Conservation (phyloP, 2,113 vertebrate genomes). For the Macaca mulatta region DNA sequence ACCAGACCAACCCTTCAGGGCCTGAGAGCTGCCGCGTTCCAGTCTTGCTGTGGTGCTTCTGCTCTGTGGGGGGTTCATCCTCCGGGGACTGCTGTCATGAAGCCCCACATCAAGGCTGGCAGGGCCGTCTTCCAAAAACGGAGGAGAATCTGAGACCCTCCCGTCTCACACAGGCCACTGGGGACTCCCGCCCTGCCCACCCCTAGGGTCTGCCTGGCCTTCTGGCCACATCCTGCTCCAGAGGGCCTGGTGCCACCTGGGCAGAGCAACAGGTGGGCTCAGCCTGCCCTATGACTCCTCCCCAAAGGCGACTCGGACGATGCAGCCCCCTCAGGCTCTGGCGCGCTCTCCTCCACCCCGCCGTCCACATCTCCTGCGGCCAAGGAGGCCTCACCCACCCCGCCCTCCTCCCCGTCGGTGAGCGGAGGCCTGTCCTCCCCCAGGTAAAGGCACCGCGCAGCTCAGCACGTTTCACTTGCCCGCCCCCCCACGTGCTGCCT, state of each 20-base stretch:
- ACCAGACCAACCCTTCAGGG: not conserved
- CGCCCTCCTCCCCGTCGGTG: constrained; percentile 96
- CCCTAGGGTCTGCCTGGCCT: too few relatives aligned
- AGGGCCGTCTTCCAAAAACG: not conserved
- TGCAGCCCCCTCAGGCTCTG: constrained; percentile 89
- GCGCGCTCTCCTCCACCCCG: constrained; percentile 92
- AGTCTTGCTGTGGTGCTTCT: accelerated
- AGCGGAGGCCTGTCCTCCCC: constrained; percentile 90
- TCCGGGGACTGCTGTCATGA: not conserved
- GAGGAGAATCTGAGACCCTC: not conserved
- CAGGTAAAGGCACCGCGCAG: constrained; percentile 82
- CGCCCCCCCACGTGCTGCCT: accelerated
- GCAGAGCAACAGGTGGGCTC: not conserved
- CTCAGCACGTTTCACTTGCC: not conserved
- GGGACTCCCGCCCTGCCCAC: not conserved
- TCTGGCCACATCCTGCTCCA: accelerated
- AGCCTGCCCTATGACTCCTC: not conserved
- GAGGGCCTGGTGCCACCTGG: not conserved
- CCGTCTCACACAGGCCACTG: accelerated
- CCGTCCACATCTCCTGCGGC: constrained; percentile 92
- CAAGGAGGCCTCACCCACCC: constrained; percentile 96
- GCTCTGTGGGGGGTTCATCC: not conserved
- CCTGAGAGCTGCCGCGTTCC: not conserved
- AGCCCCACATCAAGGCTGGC: not conserved
- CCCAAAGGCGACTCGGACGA: constrained; percentile 97